phyloP scores from a whole-genome alignment of 64 coral and sea anemone genomes.

The Montipora efflorescens region DNA sequence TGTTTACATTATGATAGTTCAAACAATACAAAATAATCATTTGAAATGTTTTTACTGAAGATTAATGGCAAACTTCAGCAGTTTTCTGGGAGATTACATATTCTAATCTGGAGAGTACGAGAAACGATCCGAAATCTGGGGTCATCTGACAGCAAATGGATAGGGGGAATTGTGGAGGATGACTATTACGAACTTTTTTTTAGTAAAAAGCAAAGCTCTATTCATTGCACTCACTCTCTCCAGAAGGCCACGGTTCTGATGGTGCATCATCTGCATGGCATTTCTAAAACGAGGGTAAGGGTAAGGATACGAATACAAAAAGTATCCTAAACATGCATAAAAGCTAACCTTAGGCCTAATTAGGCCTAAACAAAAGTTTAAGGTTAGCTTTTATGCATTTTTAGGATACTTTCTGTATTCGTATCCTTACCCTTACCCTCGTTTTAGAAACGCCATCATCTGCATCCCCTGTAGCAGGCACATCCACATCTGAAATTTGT shows the following conservation, averaged over 20 bases:
- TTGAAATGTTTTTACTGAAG: background rate
- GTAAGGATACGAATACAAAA: no score
- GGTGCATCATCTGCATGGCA: background rate
- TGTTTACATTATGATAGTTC: no score
- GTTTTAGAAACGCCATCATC: no score
- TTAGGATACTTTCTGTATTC: no score
- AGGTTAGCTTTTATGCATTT: no score
- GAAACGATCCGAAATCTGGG: background rate
- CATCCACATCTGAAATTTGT: background rate
- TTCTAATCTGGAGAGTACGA: background rate
- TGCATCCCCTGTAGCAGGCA: background rate
- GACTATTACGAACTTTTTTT: background rate
- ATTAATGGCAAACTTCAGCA: background rate
- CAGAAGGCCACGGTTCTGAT: background rate
- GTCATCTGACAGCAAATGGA: background rate
- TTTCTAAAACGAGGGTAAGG: no score
- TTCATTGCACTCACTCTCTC: slow-evolving; percentile 13
- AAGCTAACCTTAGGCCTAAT: no score
- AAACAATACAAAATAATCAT: no score
- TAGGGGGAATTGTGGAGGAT: background rate
- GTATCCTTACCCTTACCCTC: no score
- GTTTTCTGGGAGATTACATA: background rate
- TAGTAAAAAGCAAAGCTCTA: slow-evolving; percentile 3
- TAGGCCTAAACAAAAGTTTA: no score
- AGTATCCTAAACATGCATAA: no score